Conservation (phyloP, 2,797 vertebrate species). For the Pempheris klunzingeri region DNA sequence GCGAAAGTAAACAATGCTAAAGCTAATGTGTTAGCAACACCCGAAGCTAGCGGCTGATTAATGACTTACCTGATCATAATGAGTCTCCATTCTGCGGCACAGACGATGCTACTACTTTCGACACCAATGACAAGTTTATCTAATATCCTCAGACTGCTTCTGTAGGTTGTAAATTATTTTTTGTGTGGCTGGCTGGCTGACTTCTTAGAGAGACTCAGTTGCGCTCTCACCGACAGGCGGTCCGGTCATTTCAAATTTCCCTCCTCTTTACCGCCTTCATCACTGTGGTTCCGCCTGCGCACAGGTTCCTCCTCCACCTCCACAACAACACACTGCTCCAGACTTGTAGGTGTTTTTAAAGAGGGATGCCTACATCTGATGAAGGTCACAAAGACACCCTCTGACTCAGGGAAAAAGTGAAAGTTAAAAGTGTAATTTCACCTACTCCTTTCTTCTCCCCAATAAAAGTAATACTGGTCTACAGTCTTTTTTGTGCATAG, state of each 20-base stretch:
- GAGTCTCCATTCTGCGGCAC: constrained; percentile 74
- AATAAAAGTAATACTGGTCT: not conserved
- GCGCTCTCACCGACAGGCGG: not conserved
- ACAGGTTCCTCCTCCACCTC: not conserved
- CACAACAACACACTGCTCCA: not conserved
- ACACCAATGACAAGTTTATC: not conserved
- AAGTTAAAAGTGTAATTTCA: not conserved
- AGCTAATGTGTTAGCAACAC: constrained; percentile 53
- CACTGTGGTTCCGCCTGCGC: constrained; percentile 70
- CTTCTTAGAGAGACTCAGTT: not conserved
- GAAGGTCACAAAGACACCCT: not conserved
- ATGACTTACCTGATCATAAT: constrained; percentile 76
- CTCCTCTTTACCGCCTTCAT: constrained; percentile 68
- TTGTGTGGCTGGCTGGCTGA: not conserved
- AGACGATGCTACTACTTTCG: not conserved
- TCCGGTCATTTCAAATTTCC: constrained; percentile 83
- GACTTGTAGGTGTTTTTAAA: not conserved
- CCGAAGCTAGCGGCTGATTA: constrained; percentile 21
- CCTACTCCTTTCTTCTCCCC: not conserved
- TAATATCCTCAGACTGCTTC: rapidly evolving
- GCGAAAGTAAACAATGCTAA: constrained; percentile 28
- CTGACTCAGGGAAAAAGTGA: not conserved
- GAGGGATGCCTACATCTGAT: not conserved
- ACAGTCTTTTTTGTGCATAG: no score
- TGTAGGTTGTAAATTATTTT: not conserved